A percentile compares a stretch with the other conserved stretches of the same genome.
Evolutionary conservation across 2,113 vertebrate species (phyloP).

Genomic region (Enhydra lutris): DNA sequence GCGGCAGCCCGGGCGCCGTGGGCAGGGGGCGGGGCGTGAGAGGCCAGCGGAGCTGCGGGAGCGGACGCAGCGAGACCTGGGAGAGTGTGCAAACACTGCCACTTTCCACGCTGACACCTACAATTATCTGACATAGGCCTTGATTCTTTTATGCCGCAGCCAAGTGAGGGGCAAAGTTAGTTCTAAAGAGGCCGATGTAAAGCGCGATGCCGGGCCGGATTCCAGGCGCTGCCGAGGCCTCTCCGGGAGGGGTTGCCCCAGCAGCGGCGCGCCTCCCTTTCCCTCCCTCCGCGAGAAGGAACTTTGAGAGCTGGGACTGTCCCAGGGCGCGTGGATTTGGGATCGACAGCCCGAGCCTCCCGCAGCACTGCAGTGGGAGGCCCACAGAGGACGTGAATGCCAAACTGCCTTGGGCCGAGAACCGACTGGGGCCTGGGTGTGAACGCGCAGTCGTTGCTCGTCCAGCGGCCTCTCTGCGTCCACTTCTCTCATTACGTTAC

Average conservation of each 20-base stretch:
- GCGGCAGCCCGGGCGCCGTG: rapidly evolving
- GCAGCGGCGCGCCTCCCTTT: not conserved
- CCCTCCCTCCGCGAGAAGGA: rapidly evolving
- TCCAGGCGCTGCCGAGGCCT: not conserved
- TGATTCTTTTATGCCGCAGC: constrained; percentile 72
- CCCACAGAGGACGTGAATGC: not conserved
- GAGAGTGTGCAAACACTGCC: constrained; percentile 71
- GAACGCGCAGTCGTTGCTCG: rapidly evolving
- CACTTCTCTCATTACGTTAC: not conserved
- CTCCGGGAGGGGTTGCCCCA: not conserved
- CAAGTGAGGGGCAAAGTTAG: constrained; percentile 68
- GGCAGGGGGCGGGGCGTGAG: not conserved
- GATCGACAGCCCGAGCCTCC: not conserved
- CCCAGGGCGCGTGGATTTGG: rapidly evolving
- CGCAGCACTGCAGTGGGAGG: not conserved
- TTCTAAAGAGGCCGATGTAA: constrained; percentile 47
- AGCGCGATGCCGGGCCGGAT: not conserved
- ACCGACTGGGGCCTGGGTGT: rapidly evolving
- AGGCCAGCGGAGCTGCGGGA: not conserved
- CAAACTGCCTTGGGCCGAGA: rapidly evolving
- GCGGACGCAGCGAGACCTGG: constrained; percentile 35
- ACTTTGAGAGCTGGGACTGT: not conserved
- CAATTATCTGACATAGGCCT: constrained; percentile 72
- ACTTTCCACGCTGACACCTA: constrained; percentile 80
- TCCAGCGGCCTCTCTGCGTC: rapidly evolving